A percentile compares a stretch with the other conserved stretches of the same genome.
Conservation (phyloP, 2,888 invertebrate species). For the Ichneumoninae sp. region DNA sequence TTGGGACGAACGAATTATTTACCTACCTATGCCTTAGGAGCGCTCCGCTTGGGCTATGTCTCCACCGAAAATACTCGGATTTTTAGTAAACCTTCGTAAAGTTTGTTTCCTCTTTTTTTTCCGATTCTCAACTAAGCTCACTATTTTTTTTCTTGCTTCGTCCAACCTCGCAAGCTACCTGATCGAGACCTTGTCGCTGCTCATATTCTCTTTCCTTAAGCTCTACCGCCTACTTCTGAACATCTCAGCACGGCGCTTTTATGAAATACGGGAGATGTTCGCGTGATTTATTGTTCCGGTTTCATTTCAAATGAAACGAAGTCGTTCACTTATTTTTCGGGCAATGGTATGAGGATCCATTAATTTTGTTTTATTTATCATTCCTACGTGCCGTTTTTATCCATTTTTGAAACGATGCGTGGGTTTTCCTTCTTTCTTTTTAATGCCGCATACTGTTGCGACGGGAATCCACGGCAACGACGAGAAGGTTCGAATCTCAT, state of each 20-base stretch:
- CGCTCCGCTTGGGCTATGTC: conserved; percentile 58
- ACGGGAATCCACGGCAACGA: not conserved
- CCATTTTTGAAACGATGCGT: not conserved
- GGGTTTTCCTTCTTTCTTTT: not conserved
- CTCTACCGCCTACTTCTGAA: conserved; percentile 27
- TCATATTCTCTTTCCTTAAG: not conserved
- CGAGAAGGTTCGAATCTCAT: conserved; percentile 4
- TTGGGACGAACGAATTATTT: conserved; percentile 75
- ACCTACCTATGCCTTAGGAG: conserved; percentile 71
- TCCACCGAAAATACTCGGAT: conserved; percentile 74
- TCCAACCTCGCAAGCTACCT: conserved; percentile 36
- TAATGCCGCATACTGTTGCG: not conserved
- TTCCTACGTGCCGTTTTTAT: not conserved
- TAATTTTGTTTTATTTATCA: not conserved
- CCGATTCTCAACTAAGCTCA: not conserved
- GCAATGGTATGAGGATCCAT: not conserved
- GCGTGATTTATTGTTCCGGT: conserved; percentile 18
- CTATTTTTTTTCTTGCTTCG: conserved; percentile 33
- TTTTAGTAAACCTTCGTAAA: conserved; percentile 68
- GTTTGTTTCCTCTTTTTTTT: conserved; percentile 33
- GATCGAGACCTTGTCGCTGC: not conserved
- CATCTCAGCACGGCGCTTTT: not conserved
- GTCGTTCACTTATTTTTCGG: not conserved
- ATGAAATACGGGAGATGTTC: not conserved
- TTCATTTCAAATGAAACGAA: not conserved